Evolutionary conservation across 2,113 vertebrate genomes (phyloP).

Genomic region (Vidua chalybeata): DNA sequence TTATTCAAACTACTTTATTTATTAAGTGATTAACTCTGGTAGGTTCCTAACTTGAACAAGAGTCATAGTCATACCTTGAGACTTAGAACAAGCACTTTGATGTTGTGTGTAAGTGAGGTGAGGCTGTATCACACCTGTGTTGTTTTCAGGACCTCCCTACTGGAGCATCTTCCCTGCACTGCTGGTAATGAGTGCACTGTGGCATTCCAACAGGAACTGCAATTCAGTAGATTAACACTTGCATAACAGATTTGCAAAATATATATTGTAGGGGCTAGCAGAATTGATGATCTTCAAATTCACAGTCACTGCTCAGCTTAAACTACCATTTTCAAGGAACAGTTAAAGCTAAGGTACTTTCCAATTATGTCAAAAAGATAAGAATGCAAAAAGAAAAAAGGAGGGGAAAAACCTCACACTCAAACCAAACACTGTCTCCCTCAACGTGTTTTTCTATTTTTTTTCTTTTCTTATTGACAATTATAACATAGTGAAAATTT

Average conservation of each 20-base stretch:
- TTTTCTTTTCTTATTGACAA: not conserved
- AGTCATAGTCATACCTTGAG: not conserved
- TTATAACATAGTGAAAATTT: not conserved
- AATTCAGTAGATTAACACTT: not conserved
- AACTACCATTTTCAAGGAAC: not conserved
- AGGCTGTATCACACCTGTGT: accelerated
- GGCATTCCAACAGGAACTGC: not conserved
- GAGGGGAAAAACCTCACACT: accelerated
- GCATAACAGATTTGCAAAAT: not conserved
- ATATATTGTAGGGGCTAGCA: not conserved
- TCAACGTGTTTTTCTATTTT: not conserved
- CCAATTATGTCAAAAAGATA: not conserved
- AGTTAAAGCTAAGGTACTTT: not conserved
- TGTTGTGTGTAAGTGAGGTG: no score
- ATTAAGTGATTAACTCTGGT: not conserved
- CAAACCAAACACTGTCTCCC: not conserved
- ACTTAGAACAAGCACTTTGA: not conserved
- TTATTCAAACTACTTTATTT: not conserved
- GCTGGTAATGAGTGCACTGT: not conserved
- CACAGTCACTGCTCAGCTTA: not conserved
- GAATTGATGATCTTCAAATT: not conserved
- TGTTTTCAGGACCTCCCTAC: not conserved
- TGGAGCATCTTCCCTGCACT: accelerated
- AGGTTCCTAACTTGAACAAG: not conserved
- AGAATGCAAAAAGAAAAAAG: not conserved